Base-by-base conservation (phyloP, 2,888 invertebrate genomes). In the Agriopis aurantiaria region DNA sequence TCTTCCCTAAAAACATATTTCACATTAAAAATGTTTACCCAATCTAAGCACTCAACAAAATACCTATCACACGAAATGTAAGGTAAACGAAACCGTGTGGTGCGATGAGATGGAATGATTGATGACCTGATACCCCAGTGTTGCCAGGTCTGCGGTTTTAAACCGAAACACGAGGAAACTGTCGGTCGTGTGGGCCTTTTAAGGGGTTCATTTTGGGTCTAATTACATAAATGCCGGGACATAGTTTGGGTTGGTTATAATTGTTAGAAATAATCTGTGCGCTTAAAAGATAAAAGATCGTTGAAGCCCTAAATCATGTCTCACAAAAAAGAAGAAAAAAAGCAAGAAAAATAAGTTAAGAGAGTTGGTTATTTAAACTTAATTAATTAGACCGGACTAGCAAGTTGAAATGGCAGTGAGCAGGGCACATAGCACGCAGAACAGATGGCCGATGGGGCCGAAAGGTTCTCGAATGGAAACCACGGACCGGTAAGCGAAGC, bases 61-160 rank as follows among this genome's bases (percentile, higher is more conserved):
- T 23, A 23, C 48, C n/a, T 58, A 46, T 58, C 46, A 58, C 58
- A 58, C n/a, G 33, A 57, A 57, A 49, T 14, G 45, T 43, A 41
- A 40, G n/a, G 60, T 55, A 49, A 60, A 49, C 55, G 55, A 41
- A 62, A 63, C 56, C 65, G 55, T 45, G 57, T 45, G 58, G 65
- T 59, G 49, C 46, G 51, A 45, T 48, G 52, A 61, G 48, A 43
- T 43, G 60, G 45, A 43, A 65, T 73, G 72, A 73, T 73, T 69
- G 65, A 73, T 69, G 68, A 33, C 60, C 12, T 53, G n/a, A 65
- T 55, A 58, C 62, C 45, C 40, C 67, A 43, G 60, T 64, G 68
- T 49, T 69, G 59, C 64, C 49, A 64, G 64, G 23, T 55, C 57
- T 64, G 64, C 64, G 64, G 64, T 60, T 69, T 63, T 48, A 14